These are phyloP conservation scores for Pyrocephalus nanus DNA, from an alignment of 2,797 vertebrate genomes.

Conservation along the genomic window DNA sequence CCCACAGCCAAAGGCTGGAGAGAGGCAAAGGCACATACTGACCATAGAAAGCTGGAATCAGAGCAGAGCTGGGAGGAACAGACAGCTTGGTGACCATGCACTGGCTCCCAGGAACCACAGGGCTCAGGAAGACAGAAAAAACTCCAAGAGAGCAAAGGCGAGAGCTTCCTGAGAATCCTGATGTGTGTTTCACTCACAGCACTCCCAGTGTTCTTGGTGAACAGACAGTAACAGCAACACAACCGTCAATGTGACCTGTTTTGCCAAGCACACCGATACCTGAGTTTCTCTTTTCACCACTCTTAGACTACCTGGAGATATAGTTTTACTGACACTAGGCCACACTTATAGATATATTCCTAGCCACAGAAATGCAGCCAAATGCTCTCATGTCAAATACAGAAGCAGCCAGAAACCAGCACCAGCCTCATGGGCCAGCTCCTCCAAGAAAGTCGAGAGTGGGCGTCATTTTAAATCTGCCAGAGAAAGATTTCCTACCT, in stretches of 20 bases:
- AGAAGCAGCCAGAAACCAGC: not conserved
- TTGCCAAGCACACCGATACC: not conserved
- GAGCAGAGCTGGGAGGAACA: not conserved
- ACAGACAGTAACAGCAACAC: not conserved
- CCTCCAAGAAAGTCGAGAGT: not conserved
- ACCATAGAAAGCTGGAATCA: not conserved
- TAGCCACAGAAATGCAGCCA: not conserved
- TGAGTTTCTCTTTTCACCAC: not conserved
- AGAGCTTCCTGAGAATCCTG: not conserved
- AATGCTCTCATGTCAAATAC: not conserved
- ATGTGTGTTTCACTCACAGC: accelerated
- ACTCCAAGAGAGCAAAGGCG: accelerated
- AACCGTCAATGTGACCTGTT: not conserved
- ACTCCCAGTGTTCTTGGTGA: not conserved
- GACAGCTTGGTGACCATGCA: not conserved
- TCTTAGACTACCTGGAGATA: not conserved
- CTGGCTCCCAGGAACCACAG: not conserved
- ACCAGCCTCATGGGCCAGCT: not conserved
- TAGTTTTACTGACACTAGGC: not conserved
- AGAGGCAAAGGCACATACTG: not conserved
- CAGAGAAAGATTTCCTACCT: not conserved
- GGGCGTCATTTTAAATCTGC: not conserved
- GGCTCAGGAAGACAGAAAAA: not conserved
- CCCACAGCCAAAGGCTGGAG: not conserved
- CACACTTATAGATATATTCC: not conserved